Conservation (phyloP, 2,113 vertebrate genomes). For the Oceanites oceanicus region DNA sequence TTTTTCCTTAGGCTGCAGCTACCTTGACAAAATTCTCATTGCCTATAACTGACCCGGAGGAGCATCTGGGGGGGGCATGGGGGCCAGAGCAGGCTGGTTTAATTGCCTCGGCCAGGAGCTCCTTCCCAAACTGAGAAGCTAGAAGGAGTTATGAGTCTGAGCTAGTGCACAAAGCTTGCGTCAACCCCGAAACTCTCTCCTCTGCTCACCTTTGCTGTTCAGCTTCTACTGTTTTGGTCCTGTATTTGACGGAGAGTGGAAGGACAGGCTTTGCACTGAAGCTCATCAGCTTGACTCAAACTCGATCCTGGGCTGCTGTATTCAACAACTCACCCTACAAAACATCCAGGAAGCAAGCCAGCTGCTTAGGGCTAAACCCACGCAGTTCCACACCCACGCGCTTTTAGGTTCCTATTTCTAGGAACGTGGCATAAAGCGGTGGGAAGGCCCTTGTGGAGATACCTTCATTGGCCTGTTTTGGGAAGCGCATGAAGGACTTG, state of each 20-base stretch:
- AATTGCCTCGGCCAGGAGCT: neutral
- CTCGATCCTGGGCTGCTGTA: neutral
- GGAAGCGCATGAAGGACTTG: neutral
- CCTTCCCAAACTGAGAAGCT: neutral
- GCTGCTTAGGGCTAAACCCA: neutral
- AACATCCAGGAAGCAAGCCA: neutral
- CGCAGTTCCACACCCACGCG: neutral
- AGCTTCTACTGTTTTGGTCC: neutral
- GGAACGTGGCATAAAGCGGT: neutral
- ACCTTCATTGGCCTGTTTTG: neutral
- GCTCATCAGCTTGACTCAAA: neutral
- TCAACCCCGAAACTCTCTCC: neutral
- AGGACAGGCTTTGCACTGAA: neutral
- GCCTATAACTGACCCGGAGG: neutral
- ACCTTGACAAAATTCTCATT: slow-evolving; percentile 34
- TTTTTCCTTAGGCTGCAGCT: neutral
- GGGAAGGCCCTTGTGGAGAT: neutral
- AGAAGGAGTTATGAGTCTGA: neutral
- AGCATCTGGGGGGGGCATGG: accelerated
- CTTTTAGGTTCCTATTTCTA: neutral
- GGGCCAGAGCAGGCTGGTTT: neutral
- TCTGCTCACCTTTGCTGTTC: neutral
- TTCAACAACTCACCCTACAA: neutral
- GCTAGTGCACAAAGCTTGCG: neutral
- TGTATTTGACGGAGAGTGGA: neutral